Percentiles rank a stretch among this genome's conserved stretches.
Evolutionary conservation across 2,888 invertebrate species (phyloP).

Genomic region (Notodonta dromedarius): DNA sequence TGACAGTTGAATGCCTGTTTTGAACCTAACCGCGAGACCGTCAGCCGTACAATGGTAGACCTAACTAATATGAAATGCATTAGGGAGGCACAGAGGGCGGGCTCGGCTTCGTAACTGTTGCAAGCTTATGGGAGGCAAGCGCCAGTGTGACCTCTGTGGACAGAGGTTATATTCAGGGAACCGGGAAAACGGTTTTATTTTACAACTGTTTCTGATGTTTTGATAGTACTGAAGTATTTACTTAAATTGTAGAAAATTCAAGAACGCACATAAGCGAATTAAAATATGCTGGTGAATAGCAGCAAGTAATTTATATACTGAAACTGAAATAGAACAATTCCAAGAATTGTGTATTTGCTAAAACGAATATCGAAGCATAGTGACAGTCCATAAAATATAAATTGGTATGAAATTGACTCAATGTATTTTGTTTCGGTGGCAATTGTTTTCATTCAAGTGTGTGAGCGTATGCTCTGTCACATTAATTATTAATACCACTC

Average conservation of each 20-base stretch:
- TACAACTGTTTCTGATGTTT: neutral
- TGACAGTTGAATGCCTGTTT: neutral
- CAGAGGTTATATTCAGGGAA: neutral
- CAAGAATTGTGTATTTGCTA: too few relatives aligned
- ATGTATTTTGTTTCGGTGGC: neutral
- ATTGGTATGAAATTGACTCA: neutral
- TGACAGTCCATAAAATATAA: neutral
- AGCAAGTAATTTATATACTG: too few relatives aligned
- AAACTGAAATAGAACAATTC: too few relatives aligned
- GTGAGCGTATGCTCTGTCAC: neutral
- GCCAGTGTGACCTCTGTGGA: conserved; percentile 1
- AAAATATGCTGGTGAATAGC: too few relatives aligned
- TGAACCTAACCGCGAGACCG: neutral
- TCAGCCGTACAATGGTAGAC: conserved; percentile 13
- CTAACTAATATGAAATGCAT: conserved; percentile 27
- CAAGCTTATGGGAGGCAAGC: conserved; percentile 19
- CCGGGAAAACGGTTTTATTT: neutral
- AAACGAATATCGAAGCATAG: too few relatives aligned
- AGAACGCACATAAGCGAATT: too few relatives aligned
- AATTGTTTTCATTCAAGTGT: neutral
- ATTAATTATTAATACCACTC: neutral
- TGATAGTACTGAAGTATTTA: too few relatives aligned
- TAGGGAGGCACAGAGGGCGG: conserved; percentile 25
- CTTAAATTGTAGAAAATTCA: too few relatives aligned
- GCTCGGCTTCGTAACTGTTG: conserved; percentile 22